A percentile compares a stretch with the other conserved stretches of the same genome.
phyloP scores from a whole-genome alignment of 2,113 vertebrate species.

The Megaceryle maxima region DNA sequence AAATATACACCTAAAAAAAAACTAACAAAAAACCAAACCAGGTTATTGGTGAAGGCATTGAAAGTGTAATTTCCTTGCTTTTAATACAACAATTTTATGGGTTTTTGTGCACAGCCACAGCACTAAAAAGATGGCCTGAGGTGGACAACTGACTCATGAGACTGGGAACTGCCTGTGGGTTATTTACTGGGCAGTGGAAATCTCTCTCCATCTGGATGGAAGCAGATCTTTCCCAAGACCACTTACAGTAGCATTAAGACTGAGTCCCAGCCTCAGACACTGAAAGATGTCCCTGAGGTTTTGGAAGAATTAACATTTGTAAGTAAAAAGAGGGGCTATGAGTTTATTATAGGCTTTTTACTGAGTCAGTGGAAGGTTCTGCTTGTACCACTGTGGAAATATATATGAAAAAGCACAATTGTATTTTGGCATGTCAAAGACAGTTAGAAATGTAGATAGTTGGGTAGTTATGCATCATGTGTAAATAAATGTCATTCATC shows the following conservation, averaged over 20 bases:
- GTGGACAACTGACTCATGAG: background rate
- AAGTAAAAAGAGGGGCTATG: background rate
- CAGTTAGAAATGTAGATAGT: constrained; percentile 4
- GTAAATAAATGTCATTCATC: constrained; percentile 29
- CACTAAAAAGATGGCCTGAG: background rate
- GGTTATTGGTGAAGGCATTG: background rate
- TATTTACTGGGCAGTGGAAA: background rate
- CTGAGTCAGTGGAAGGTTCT: background rate
- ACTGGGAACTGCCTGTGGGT: background rate
- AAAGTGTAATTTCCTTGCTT: background rate
- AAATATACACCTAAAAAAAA: too few species aligned
- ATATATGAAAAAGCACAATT: background rate
- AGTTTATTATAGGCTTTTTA: background rate
- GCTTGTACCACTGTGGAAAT: background rate
- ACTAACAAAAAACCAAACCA: too few species aligned
- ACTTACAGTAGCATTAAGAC: background rate
- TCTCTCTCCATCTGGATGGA: background rate
- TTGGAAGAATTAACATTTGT: background rate
- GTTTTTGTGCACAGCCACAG: background rate
- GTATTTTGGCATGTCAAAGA: background rate
- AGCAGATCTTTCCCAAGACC: background rate
- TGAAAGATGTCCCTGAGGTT: background rate
- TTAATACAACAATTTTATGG: background rate
- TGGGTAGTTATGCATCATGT: background rate
- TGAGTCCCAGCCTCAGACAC: background rate